Base-by-base conservation (phyloP, 2,113 vertebrate genomes). In the Leptobrachium ailaonicum region DNA sequence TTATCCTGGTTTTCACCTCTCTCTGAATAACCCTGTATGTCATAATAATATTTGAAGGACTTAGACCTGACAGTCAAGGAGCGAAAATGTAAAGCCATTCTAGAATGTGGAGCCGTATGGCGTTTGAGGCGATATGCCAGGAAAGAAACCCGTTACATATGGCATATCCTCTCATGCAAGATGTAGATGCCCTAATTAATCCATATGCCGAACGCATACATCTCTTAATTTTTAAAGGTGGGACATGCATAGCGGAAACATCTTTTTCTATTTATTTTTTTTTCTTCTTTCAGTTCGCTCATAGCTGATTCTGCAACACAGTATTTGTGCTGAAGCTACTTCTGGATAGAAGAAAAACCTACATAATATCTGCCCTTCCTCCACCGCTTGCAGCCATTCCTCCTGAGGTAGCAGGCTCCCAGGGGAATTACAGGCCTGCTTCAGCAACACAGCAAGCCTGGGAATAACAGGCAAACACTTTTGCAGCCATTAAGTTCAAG, bases 381-480 rank as follows among this genome's bases (percentile, higher is more conserved):
- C 71, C 64, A 32, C 43, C 50, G 2, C 64, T 14, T 53, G 9
- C 63, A 56, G 32, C 62, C 41, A 45, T 62, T 80, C 71, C 53
- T 58, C 71, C 42, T 60, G 63, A 80, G 79, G 66, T 81, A 75
- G 73, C 50, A 47, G 66, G 71, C 53, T 81, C 79, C 67, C 79
- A 58, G 44, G 64, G 68, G 79, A 63, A 74, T 75, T 69, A 68
- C 53, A 69, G 79, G 72, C 42, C 66, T 74, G 79, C 40, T 42
- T 81, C 79, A 69, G 64, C 79, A 75, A 32, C 45, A 75, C 79
- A 50, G 71, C 56, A 62, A 11, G 62, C 10, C 47, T 74, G 71
- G 62, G 71, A 80, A 80, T 80, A 58, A 74, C 63, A 80, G 71
- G 66, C 72, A 81, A 74, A 75, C 79, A 81, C 79, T 75, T 68